Percentiles rank a stretch among this genome's conserved stretches.
Conservation (phyloP, 2,888 invertebrate genomes). For the Tubiluchus corallicola region DNA sequence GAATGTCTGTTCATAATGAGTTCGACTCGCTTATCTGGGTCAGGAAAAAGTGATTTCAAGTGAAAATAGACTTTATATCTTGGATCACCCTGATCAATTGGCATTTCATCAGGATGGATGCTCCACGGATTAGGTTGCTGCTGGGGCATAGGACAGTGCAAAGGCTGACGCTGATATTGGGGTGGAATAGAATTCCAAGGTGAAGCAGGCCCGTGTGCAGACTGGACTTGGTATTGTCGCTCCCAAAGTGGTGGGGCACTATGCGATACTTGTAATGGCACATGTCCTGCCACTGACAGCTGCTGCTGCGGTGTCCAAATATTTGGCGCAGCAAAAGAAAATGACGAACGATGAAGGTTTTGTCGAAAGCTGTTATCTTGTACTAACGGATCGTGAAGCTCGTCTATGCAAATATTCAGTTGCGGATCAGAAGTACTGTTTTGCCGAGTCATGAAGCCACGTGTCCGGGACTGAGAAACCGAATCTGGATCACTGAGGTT, state of each 20-base stretch:
- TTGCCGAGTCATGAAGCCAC: slow-evolving; percentile 32
- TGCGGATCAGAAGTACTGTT: slow-evolving; percentile 44
- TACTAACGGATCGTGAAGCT: slow-evolving; percentile 14
- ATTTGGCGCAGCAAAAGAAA: no score
- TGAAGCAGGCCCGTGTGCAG: no score
- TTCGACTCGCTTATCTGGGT: slow-evolving; percentile 68
- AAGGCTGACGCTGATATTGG: no score
- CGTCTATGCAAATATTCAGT: slow-evolving; percentile 32
- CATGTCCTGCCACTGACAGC: slow-evolving; percentile 18
- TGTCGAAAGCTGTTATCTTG: no score
- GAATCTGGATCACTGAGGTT: slow-evolving; percentile 26
- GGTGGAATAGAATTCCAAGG: no score
- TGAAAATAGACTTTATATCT: slow-evolving; percentile 64
- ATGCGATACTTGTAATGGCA: slow-evolving; percentile 14
- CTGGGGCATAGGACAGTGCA: no score
- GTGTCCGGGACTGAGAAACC: no score
- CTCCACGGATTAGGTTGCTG: no score
- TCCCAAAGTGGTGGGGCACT: slow-evolving; percentile 7
- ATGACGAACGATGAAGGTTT: no score
- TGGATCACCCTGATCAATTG: slow-evolving; percentile 37
- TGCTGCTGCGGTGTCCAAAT: slow-evolving; percentile 18
- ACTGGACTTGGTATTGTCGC: slow-evolving; percentile 1
- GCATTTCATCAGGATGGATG: no score
- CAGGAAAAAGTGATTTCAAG: slow-evolving; percentile 74
- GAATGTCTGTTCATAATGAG: slow-evolving; percentile 71